Evolutionary conservation across 2,797 vertebrate genomes (phyloP).

Genomic region (Melanitta fusca): DNA sequence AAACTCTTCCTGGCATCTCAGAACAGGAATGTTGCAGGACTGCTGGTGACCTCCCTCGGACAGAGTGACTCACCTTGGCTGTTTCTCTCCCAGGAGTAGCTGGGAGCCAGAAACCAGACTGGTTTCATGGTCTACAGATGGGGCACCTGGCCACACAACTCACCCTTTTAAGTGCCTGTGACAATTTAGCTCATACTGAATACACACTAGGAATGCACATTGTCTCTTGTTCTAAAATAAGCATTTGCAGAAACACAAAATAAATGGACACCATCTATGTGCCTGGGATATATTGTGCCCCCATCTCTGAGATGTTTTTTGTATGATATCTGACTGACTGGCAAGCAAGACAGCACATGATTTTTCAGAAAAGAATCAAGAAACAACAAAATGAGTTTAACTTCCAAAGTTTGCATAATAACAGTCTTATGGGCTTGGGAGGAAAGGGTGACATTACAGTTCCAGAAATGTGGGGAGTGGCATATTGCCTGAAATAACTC

Average conservation of each 20-base stretch:
- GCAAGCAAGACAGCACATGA: background rate
- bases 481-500: slow-evolving; percentile 34
- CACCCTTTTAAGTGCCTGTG: background rate
- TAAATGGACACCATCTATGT: background rate
- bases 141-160: background rate
- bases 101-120: background rate
- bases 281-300: background rate
- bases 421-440: background rate
- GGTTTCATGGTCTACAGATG: background rate
- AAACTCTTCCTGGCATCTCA: background rate
- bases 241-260: background rate
- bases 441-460: background rate
- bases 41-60: background rate
- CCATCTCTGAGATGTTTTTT: background rate
- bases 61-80: rapidly evolving
- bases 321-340: background rate
- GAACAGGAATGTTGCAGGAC: background rate
- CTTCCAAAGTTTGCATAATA: background rate
- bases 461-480: background rate
- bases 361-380: background rate
- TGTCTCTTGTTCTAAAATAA: background rate
- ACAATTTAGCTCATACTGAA: background rate
- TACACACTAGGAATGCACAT: rapidly evolving
- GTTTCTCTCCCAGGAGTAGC: rapidly evolving
- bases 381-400: background rate